phyloP scores from a whole-genome alignment of 2,113 vertebrate species.

The Henicopernis longicauda region DNA sequence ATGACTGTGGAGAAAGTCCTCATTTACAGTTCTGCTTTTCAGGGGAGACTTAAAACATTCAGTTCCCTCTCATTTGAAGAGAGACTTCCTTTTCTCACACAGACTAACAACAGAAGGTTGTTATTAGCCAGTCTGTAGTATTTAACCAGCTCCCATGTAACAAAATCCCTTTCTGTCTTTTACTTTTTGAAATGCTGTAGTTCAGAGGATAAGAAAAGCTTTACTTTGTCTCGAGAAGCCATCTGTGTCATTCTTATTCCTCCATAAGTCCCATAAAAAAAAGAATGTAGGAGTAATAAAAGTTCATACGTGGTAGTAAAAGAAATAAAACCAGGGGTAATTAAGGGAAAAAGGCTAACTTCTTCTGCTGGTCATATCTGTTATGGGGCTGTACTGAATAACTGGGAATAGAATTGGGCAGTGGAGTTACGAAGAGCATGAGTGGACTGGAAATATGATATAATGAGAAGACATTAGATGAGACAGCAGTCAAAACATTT shows the following conservation, averaged over 20 bases:
- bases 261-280: not conserved
- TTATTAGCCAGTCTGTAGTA: not conserved
- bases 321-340: not conserved
- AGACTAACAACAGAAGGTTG: not conserved
- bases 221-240: not conserved
- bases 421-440: not conserved
- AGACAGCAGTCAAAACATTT: not conserved
- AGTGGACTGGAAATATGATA: not conserved
- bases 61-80: not conserved
- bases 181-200: not conserved
- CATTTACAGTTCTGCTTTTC: not conserved
- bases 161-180: not conserved
- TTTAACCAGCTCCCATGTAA: not conserved
- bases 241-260: not conserved
- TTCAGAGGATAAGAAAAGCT: not conserved
- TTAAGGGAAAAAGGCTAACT: not conserved
- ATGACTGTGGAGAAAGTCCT: not conserved
- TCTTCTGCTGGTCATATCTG: not conserved
- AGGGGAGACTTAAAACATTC: not conserved
- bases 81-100: not conserved
- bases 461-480: not conserved
- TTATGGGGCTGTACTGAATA: not conserved
- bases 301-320: not conserved
- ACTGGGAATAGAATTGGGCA: not conserved
- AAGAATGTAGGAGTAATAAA: not conserved